Conservation (phyloP, 1,140 invertebrate species). For the Akabosia matsudoensis region DNA sequence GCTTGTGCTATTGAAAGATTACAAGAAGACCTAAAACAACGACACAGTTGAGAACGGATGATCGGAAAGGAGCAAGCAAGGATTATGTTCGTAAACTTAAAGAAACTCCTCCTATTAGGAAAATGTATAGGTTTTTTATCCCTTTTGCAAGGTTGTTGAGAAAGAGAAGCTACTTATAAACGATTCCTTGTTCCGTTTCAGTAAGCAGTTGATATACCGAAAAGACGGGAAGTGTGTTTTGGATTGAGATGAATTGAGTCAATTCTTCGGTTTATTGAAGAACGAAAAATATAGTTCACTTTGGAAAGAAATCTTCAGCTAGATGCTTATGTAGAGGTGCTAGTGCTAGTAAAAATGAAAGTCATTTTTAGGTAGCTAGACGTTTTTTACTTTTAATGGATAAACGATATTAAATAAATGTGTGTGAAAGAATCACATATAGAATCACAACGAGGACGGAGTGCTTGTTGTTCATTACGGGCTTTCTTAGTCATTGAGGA, state of each 20-base stretch:
- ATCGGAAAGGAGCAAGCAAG: too few relatives aligned
- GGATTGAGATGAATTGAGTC: conserved; percentile 22
- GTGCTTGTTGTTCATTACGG: too few relatives aligned
- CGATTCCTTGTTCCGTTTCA: conserved; percentile 14
- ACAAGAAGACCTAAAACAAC: neutral
- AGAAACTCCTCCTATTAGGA: too few relatives aligned
- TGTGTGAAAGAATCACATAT: too few relatives aligned
- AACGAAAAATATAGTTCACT: neutral
- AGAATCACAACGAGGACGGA: too few relatives aligned
- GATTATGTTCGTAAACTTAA: too few relatives aligned
- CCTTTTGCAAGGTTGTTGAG: neutral
- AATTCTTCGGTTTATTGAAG: neutral
- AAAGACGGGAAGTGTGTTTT: conserved; percentile 16
- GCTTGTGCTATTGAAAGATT: neutral
- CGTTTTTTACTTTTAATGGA: too few relatives aligned
- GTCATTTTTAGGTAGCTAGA: too few relatives aligned
- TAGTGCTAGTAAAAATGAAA: too few relatives aligned
- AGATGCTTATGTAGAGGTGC: too few relatives aligned
- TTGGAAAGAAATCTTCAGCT: conserved; percentile 16
- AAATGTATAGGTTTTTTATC: neutral
- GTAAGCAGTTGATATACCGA: conserved; percentile 22
- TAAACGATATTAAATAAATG: too few relatives aligned
- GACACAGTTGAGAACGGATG: neutral
- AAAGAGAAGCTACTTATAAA: conserved; percentile 9
- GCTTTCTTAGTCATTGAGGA: too few relatives aligned